Percentiles rank a stretch among this genome's conserved stretches.
Evolutionary conservation across 2,797 vertebrate genomes (phyloP).

Genomic region (Emydoidea blandingii): DNA sequence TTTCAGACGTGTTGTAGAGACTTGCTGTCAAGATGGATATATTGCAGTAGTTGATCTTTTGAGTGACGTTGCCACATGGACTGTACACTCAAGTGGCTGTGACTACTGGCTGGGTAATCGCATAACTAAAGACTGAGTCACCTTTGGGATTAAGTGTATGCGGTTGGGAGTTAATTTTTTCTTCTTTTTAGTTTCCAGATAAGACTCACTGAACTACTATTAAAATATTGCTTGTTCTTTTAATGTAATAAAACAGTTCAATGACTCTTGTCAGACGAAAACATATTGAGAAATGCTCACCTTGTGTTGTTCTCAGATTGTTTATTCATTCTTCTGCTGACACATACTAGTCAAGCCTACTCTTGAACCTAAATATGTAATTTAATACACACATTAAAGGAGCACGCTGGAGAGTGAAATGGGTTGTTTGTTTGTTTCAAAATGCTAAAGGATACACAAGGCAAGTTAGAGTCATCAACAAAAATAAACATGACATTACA

Average conservation of each 20-base stretch:
- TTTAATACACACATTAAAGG: background rate
- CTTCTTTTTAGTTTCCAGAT: slow-evolving; percentile 30
- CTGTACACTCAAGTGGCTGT: slow-evolving; percentile 39
- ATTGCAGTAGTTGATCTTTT: slow-evolving; percentile 1
- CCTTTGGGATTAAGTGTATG: slow-evolving; percentile 19
- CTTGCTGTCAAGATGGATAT: background rate
- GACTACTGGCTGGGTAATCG: slow-evolving; percentile 27
- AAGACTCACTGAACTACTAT: background rate
- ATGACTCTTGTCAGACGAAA: background rate
- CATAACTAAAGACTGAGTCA: slow-evolving; percentile 66
- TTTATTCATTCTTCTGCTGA: background rate
- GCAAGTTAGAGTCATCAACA: slow-evolving; percentile 33
- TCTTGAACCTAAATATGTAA: background rate
- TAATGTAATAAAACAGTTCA: background rate
- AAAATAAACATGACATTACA: slow-evolving; percentile 65
- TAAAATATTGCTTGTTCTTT: background rate
- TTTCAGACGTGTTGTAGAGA: background rate
- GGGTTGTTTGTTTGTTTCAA: slow-evolving; percentile 33
- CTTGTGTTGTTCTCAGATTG: slow-evolving; percentile 26
- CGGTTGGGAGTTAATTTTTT: slow-evolving; percentile 3
- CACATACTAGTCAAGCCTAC: background rate
- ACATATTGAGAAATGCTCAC: background rate
- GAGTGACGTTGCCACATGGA: slow-evolving; percentile 67
- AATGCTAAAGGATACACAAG: slow-evolving; percentile 42
- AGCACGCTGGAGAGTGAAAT: background rate